Conservation (phyloP, 1,140 invertebrate genomes). For the Spodoptera frugiperda region DNA sequence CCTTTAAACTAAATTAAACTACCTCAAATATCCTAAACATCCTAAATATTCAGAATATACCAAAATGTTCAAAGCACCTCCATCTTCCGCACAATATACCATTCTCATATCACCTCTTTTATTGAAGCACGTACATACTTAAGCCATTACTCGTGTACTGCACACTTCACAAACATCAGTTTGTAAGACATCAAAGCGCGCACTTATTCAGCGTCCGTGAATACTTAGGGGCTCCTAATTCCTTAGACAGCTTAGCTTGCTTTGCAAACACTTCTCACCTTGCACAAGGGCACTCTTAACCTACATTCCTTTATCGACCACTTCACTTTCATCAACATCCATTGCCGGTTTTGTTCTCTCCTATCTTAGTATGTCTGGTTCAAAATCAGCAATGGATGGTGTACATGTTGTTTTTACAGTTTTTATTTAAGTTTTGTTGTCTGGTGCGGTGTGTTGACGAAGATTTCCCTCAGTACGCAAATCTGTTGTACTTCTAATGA, state of each 20-base stretch:
- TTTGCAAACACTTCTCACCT: slow-evolving; percentile 43
- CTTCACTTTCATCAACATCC: background rate
- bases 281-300: background rate
- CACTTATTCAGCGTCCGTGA: slow-evolving; percentile 35
- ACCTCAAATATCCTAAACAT: too few species aligned
- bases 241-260: slow-evolving; percentile 48
- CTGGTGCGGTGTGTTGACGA: slow-evolving; percentile 16
- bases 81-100: background rate
- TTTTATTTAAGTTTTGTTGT: background rate
- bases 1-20: too few species aligned
- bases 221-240: slow-evolving; percentile 44
- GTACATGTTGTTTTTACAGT: background rate
- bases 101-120: too few species aligned
- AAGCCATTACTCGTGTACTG: slow-evolving; percentile 1
- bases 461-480: slow-evolving; percentile 39
- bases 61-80: too few species aligned
- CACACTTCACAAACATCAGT: slow-evolving; percentile 18
- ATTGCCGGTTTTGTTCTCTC: background rate
- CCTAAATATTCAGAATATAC: too few species aligned
- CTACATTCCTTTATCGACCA: background rate
- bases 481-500: slow-evolving; percentile 42
- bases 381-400: background rate
- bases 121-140: background rate
- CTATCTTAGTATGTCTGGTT: background rate
- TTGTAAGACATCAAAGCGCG: slow-evolving; percentile 35